Percentiles rank a stretch among this genome's conserved stretches.
Conservation (phyloP, 2,888 invertebrate genomes). For the Hofmannophila pseudospretella region DNA sequence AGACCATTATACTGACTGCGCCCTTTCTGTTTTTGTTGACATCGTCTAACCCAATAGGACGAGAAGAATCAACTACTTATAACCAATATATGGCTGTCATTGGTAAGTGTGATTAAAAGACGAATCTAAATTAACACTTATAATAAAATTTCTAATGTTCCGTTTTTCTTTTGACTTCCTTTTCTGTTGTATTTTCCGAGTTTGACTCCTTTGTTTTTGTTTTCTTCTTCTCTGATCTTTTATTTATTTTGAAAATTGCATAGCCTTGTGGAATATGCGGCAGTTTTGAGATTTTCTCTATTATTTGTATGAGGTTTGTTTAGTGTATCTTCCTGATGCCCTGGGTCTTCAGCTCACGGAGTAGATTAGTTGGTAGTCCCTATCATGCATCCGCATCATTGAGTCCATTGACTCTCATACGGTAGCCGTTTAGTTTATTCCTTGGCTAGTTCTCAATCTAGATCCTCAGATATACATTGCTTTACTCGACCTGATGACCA, state of each 20-base stretch:
- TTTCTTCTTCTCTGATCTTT: slow-evolving; percentile 40
- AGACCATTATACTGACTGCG: slow-evolving; percentile 75
- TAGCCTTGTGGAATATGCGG: slow-evolving; percentile 76
- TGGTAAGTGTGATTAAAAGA: slow-evolving; percentile 87
- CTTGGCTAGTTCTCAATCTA: slow-evolving; percentile 16
- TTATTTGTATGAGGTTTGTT: slow-evolving; percentile 49
- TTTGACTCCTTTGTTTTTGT: slow-evolving; percentile 34
- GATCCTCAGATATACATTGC: background rate
- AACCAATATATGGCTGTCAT: slow-evolving; percentile 96
- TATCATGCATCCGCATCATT: slow-evolving; percentile 57
- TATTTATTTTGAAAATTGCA: slow-evolving; percentile 61
- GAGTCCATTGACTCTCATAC: slow-evolving; percentile 30
- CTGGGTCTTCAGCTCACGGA: slow-evolving; percentile 42
- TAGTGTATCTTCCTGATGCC: slow-evolving; percentile 40
- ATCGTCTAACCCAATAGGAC: slow-evolving; percentile 87
- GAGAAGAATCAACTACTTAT: slow-evolving; percentile 97
- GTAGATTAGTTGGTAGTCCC: slow-evolving; percentile 59
- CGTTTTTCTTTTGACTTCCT: slow-evolving; percentile 49
- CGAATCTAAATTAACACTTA: slow-evolving; percentile 72
- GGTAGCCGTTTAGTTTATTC: slow-evolving; percentile 18
- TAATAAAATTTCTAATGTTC: slow-evolving; percentile 64
- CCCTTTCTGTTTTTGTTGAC: slow-evolving; percentile 84
- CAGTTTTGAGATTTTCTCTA: slow-evolving; percentile 49
- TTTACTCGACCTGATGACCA: background rate
- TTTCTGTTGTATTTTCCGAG: slow-evolving; percentile 24